These are phyloP conservation scores for Scaptomyza polygonia DNA, from an alignment of 2,888 invertebrate species.

Conservation along the genomic window DNA sequence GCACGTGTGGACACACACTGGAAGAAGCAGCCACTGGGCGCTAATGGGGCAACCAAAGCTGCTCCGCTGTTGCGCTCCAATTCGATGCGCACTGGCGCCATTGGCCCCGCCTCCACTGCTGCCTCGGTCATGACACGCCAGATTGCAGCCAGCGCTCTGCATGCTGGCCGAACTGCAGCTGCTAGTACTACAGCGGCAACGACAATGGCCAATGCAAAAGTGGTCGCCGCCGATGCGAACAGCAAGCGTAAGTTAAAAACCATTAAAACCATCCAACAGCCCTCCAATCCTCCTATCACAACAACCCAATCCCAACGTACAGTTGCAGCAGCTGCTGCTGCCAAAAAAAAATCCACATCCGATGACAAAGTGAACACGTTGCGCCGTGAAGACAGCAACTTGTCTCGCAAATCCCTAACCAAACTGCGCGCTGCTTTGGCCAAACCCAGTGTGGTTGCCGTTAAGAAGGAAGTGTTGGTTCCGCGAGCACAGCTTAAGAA, in stretches of 20 bases:
- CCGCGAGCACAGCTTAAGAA: constrained; percentile 18
- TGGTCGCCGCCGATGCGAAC: constrained; percentile 45
- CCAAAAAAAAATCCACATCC: constrained; percentile 40
- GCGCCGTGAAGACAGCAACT: constrained; percentile 83
- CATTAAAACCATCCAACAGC: not conserved
- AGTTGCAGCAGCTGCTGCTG: constrained; percentile 8
- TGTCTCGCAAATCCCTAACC: constrained; percentile 81
- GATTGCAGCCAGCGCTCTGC: constrained; percentile 3
- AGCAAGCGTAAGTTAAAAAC: constrained; percentile 52
- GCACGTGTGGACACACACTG: constrained; percentile 83
- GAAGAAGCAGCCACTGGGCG: constrained; percentile 75
- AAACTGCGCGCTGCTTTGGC: constrained; percentile 80
- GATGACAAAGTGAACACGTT: constrained; percentile 59
- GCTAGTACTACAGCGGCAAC: constrained; percentile 36
- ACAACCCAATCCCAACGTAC: constrained; percentile 13
- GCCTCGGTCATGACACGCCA: constrained; percentile 44
- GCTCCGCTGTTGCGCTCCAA: constrained; percentile 70
- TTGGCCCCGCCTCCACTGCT: not conserved
- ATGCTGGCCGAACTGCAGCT: constrained; percentile 6
- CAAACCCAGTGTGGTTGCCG: constrained; percentile 46
- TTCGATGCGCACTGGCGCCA: constrained; percentile 65
- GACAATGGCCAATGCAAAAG: constrained; percentile 76
- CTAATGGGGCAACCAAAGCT: constrained; percentile 8
- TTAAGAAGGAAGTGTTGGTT: constrained; percentile 22
- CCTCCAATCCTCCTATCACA: constrained; percentile 12